A percentile compares a stretch with the other conserved stretches of the same genome.
Evolutionary conservation across 1,140 invertebrate genomes (phyloP).

Genomic region (Harlomillsia oculata): DNA sequence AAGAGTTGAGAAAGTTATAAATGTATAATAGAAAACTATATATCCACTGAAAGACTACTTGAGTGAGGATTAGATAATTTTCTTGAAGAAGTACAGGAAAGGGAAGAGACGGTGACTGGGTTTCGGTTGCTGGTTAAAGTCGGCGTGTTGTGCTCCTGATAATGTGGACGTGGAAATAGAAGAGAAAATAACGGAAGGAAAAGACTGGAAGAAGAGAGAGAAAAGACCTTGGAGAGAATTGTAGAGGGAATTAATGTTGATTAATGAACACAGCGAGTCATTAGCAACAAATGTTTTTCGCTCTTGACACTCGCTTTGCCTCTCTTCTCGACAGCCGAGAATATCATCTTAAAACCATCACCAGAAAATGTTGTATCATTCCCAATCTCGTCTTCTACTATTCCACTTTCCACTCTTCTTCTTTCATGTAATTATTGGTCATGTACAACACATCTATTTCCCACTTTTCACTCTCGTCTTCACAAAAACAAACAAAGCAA

Average conservation of each 20-base stretch:
- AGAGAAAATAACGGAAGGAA: not conserved
- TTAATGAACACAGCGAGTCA: constrained; percentile 35
- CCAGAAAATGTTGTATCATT: constrained; percentile 3
- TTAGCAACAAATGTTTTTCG: constrained; percentile 36
- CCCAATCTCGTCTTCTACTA: not conserved
- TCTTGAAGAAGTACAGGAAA: too few species aligned
- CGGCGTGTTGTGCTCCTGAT: too few species aligned
- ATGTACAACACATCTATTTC: constrained; percentile 26
- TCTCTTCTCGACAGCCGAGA: constrained; percentile 18
- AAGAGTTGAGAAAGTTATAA: too few species aligned
- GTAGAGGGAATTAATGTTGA: constrained; percentile 35
- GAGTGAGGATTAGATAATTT: too few species aligned
- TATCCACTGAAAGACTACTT: too few species aligned
- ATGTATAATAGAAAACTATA: too few species aligned
- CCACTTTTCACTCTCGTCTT: too few species aligned
- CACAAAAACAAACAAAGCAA: too few species aligned
- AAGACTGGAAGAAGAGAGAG: not conserved
- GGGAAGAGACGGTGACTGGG: too few species aligned
- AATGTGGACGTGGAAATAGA: too few species aligned
- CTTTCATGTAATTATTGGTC: constrained; percentile 24
- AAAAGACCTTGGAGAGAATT: constrained; percentile 7
- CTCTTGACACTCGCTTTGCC: constrained; percentile 30
- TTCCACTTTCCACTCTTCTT: not conserved
- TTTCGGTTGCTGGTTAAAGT: not conserved
- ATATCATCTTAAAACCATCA: constrained; percentile 33